Base-by-base conservation (phyloP, 2,113 vertebrate genomes). In the Muscicapa adusta region DNA sequence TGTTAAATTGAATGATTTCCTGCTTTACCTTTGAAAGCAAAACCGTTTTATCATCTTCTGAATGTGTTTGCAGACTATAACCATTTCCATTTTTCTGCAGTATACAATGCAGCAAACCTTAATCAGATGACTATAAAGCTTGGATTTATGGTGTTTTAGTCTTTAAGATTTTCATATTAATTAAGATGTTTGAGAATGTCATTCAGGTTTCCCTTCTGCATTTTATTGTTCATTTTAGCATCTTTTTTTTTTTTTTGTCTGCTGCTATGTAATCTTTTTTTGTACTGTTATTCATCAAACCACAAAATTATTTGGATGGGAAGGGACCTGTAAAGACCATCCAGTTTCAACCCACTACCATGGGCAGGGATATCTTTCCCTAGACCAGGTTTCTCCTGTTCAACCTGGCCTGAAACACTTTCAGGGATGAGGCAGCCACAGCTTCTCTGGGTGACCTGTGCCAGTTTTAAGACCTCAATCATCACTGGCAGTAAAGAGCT, bases 1-100 rank as follows among this genome's bases (percentile, higher is more conserved):
- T 89, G 88, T 91, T 95, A 88, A 94, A 97, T 85, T 95, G 85
- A 97, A 95, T 97, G 97, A 96, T 96, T 97, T 96, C 88, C 94
- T 85, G 57, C 77, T 85, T 92, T 95, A 94, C 96, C 97, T 95
- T 95, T 58, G 77, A 95, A 73, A 96, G 73, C 77, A 96, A 97
- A 96, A 80, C 84, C 26, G 5, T 81, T 78, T 94, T 95, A 86
- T 93, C 82, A 54, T 96, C 96, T 94, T 93, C 93, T 63, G 82
- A 94, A 92, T 83, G 86, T 92, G 73, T 96, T 96, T 96, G 85
- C 96, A 96, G 93, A 87, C 94, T 75, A 11, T 73, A 94, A 90
- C 63, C 66, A 67, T 93, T 96, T 96, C 85, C 90, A 89, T 92
- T 94, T 83, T 93, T 43, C 54, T 88, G 79, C 73, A 71, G 93